phyloP scores from a whole-genome alignment of 2,888 invertebrate genomes.

The Myathropa florea region DNA sequence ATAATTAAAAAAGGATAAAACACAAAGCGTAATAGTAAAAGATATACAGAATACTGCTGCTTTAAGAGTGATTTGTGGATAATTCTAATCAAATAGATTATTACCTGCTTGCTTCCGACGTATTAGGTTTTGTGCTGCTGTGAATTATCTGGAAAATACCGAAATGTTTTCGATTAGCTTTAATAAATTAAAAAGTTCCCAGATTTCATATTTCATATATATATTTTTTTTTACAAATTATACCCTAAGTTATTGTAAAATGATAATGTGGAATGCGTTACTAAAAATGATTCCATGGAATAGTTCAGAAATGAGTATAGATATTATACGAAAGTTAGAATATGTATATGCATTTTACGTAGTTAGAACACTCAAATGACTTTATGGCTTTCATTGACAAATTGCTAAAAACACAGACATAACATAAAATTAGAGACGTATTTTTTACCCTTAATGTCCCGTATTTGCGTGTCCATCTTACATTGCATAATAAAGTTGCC shows the following conservation, averaged over 20 bases:
- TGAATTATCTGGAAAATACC: slow-evolving; percentile 84
- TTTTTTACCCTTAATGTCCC: too few relatives aligned
- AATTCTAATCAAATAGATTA: slow-evolving; percentile 57
- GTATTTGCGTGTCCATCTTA: too few relatives aligned
- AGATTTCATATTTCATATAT: neutral
- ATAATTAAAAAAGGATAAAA: slow-evolving; percentile 47
- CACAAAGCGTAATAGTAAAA: slow-evolving; percentile 35
- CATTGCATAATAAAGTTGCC: too few relatives aligned
- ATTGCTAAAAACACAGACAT: too few relatives aligned
- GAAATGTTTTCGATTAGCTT: neutral
- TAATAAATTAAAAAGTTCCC: too few relatives aligned
- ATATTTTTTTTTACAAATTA: neutral
- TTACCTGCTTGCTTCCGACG: slow-evolving; percentile 84
- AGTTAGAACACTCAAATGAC: too few relatives aligned
- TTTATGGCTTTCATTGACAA: too few relatives aligned
- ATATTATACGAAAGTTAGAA: too few relatives aligned
- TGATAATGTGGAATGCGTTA: neutral
- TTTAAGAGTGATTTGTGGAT: neutral
- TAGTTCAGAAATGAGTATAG: neutral
- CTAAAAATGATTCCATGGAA: neutral
- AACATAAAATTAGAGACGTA: too few relatives aligned
- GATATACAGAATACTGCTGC: slow-evolving; percentile 8
- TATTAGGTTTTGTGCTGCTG: slow-evolving; percentile 82
- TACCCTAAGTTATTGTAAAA: neutral
- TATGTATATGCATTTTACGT: too few relatives aligned